phyloP scores from a whole-genome alignment of 2,113 vertebrate species.

The Cyanistes caeruleus region DNA sequence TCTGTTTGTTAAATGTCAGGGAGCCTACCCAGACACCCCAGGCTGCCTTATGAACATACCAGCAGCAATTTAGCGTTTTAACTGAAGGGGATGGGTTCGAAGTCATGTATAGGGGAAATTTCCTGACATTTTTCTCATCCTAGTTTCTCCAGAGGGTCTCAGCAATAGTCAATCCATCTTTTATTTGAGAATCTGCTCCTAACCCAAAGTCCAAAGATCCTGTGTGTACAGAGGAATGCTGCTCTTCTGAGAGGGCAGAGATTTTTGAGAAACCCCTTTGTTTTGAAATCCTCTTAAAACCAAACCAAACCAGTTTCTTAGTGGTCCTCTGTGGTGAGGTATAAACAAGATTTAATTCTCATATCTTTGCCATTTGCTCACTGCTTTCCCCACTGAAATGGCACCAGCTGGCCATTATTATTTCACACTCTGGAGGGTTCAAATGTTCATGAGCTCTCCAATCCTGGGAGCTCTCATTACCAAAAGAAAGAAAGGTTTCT shows the following conservation, averaged over 20 bases:
- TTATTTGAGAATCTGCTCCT: neutral
- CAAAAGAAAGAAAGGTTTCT: neutral
- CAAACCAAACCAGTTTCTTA: neutral
- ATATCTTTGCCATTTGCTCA: constrained; percentile 15
- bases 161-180: neutral
- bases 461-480: neutral
- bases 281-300: constrained; percentile 37
- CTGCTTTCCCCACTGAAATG: constrained; percentile 4
- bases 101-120: neutral
- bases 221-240: neutral
- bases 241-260: neutral
- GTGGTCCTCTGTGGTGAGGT: neutral
- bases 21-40: neutral
- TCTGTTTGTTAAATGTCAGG: neutral
- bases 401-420: constrained; percentile 38
- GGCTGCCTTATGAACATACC: neutral
- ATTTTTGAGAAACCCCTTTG: constrained; percentile 16
- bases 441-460: neutral
- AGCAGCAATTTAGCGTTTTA: neutral
- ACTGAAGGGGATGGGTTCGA: neutral
- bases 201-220: neutral
- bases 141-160: neutral
- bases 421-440: constrained; percentile 35
- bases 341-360: neutral
- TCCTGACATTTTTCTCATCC: neutral